Conservation (phyloP, 2,113 vertebrate genomes). For the Neogobius melanostomus region DNA sequence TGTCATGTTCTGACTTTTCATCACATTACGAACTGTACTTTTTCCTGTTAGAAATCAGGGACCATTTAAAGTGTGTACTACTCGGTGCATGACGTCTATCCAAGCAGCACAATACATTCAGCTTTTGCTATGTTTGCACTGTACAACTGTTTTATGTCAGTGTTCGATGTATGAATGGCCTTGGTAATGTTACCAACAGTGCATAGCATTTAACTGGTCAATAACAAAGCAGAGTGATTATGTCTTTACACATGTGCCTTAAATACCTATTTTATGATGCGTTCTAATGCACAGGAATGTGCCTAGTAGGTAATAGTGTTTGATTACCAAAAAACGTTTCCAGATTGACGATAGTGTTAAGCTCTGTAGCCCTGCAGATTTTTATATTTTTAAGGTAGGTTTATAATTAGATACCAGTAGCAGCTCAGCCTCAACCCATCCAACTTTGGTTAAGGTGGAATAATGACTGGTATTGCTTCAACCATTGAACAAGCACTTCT, state of each 20-base stretch:
- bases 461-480: conserved; percentile 34
- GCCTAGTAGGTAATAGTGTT: conserved; percentile 25
- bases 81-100: neutral
- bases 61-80: conserved; percentile 27
- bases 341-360: conserved; percentile 56
- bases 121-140: conserved; percentile 4
- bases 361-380: conserved; percentile 40
- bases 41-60: conserved; percentile 16
- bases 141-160: conserved; percentile 33
- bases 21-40: neutral
- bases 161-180: conserved; percentile 47
- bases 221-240: conserved; percentile 13
- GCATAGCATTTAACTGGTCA: conserved; percentile 42
- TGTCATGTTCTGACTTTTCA: conserved; percentile 16
- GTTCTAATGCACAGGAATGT: conserved; percentile 22
- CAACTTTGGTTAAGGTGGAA: conserved; percentile 13
- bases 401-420: conserved; percentile 54
- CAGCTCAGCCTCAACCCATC: conserved; percentile 32
- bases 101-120: neutral
- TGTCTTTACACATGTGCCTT: conserved; percentile 58
- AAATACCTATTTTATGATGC: conserved; percentile 35
- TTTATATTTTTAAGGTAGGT: conserved; percentile 29
- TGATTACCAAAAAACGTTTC: conserved; percentile 60
- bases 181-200: conserved; percentile 63
- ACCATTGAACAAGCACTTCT: conserved; percentile 25